Evolutionary conservation across 2,888 invertebrate genomes (phyloP).

Genomic region (Tetranychus piercei): DNA sequence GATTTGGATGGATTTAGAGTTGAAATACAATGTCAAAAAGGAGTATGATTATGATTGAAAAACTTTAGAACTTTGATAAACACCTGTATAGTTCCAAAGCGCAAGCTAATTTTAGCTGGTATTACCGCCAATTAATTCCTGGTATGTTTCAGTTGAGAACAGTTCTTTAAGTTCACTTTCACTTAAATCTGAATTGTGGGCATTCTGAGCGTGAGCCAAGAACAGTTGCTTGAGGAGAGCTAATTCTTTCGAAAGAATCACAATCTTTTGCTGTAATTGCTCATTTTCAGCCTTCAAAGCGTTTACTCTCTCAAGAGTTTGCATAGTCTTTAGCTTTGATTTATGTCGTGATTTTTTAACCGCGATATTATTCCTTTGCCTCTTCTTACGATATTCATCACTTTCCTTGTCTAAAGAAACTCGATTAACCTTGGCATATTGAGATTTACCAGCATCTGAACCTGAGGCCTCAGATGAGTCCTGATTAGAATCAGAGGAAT

Average conservation of each 20-base stretch:
- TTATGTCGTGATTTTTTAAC: conserved; percentile 63
- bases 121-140: too few species aligned
- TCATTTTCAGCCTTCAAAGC: conserved; percentile 59
- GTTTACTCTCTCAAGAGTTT: conserved; percentile 53
- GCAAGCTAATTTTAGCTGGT: too few species aligned
- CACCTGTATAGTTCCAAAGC: too few species aligned
- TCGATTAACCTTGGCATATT: conserved; percentile 21
- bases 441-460: conserved; percentile 8
- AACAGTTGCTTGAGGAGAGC: conserved; percentile 61
- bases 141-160: too few species aligned
- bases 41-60: too few species aligned
- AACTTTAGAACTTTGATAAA: too few species aligned
- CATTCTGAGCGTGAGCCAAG: conserved; percentile 44
- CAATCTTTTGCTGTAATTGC: conserved; percentile 57
- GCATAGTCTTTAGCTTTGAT: conserved; percentile 46
- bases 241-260: conserved; percentile 57
- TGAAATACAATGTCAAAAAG: too few species aligned
- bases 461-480: conserved; percentile 2
- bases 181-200: conserved; percentile 29
- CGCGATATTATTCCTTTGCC: conserved; percentile 63
- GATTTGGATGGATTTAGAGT: too few species aligned
- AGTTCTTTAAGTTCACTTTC: too few species aligned
- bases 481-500: conserved; percentile 8
- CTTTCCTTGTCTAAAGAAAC: conserved; percentile 28
- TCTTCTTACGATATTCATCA: conserved; percentile 50